Conservation (phyloP, 1,140 invertebrate genomes). For the Lanistes nyassanus region DNA sequence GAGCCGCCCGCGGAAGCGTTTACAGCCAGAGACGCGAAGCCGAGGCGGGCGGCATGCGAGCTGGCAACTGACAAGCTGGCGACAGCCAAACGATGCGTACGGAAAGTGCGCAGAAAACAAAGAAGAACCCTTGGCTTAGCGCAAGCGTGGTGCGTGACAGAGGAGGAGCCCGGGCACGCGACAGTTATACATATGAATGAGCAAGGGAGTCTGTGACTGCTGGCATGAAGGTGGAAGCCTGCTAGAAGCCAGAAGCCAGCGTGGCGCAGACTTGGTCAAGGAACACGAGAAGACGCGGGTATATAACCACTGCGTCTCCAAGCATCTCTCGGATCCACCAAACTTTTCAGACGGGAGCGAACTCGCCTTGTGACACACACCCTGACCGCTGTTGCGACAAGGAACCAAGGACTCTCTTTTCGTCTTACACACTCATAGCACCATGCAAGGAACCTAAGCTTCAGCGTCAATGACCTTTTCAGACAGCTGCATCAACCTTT, state of each 20-base stretch:
- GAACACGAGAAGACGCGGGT: background rate
- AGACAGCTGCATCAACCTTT: background rate
- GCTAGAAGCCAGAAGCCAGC: background rate
- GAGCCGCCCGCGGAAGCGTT: background rate
- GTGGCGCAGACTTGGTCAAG: background rate
- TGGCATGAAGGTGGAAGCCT: constrained; percentile 11
- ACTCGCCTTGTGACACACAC: background rate
- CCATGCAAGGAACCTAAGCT: no score
- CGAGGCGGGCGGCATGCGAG: background rate
- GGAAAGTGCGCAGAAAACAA: constrained; percentile 8
- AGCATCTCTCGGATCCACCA: constrained; percentile 25
- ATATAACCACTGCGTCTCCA: constrained; percentile 15
- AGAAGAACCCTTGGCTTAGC: constrained; percentile 9
- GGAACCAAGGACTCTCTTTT: background rate
- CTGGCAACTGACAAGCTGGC: background rate
- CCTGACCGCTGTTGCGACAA: background rate
- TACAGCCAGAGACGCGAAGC: background rate
- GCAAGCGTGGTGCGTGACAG: constrained; percentile 11
- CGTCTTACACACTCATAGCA: background rate
- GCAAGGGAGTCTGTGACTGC: background rate
- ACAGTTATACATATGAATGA: constrained; percentile 30
- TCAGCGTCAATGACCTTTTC: background rate
- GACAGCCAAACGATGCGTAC: constrained; percentile 5
- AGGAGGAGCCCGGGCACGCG: constrained; percentile 24
- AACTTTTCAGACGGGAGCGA: background rate